Evolutionary conservation across 2,888 invertebrate genomes (phyloP), one percentile per base, ranked within the genome.

Genomic region (Pediacus dermestoides): DNA sequence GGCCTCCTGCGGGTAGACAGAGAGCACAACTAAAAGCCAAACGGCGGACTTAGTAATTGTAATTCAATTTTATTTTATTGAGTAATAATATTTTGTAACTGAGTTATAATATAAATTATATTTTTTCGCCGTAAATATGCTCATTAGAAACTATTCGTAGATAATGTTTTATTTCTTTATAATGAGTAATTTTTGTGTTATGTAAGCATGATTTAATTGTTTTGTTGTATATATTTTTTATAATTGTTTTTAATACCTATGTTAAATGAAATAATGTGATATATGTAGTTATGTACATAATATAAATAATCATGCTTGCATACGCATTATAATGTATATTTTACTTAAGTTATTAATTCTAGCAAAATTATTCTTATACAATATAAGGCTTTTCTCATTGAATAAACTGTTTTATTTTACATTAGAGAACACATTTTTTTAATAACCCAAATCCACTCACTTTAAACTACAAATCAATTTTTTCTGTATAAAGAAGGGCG

Each of bases 261-360:
- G 21, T 18, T 7, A 18, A 18, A n/a, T 18, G n/a, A 18, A 18
- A 18, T 7, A 18, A 7, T n/a, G n/a, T 18, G 6, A n/a, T 18
- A 18, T 18, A 18, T 18, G 21, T 18, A 18, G 21, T 18, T 18
- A 18, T 6, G 21, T 18, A 18, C 21, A 18, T 18, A 18, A 7
- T 7, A 18, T 18, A 18, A 18, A 18, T 18, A 18, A 18, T 18
- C 21, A 18, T 18, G 21, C 21, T 18, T 18, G n/a, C 21, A 7
- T 7, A n/a, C n/a, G 21, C 21, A 18, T 18, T n/a, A n/a, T n/a
- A n/a, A n/a, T n/a, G n/a, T n/a, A n/a, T n/a, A n/a, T n/a, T n/a
- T n/a, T n/a, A n/a, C n/a, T n/a, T n/a, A n/a, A n/a, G n/a, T n/a
- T n/a, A n/a, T n/a, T n/a, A n/a, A n/a, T n/a, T n/a, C n/a, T n/a